phyloP scores from a whole-genome alignment of 2,888 invertebrate species.

The Augochlorella aurata region DNA sequence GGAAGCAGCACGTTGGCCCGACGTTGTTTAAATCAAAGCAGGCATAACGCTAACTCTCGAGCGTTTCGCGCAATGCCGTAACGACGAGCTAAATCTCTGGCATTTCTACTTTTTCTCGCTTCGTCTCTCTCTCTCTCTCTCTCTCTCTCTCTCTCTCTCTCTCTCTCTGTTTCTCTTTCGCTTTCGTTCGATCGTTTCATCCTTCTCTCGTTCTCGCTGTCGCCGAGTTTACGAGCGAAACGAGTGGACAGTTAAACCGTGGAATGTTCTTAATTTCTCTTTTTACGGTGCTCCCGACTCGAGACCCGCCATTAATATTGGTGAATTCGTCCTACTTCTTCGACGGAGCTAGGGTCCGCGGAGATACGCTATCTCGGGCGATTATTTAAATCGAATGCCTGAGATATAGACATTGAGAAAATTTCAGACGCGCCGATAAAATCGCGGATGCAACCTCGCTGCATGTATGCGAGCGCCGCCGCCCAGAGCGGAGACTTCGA shows the following conservation, averaged over 20 bases:
- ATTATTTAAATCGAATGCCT: slow-evolving; percentile 8
- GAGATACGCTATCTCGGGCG: slow-evolving; percentile 2
- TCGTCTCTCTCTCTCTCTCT: not conserved
- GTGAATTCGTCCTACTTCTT: slow-evolving; percentile 34
- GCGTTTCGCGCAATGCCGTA: slow-evolving; percentile 18
- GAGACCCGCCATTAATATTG: slow-evolving; percentile 32
- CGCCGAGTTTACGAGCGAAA: slow-evolving; percentile 33
- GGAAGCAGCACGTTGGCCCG: not conserved
- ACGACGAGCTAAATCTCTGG: slow-evolving; percentile 22
- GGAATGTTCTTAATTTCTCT: slow-evolving; percentile 33
- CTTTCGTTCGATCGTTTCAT: not conserved
- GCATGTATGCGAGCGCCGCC: not conserved
- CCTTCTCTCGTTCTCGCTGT: no score
- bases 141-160: not conserved
- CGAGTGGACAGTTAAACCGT: not conserved
- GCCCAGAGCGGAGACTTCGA: not conserved
- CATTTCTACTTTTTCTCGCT: not conserved
- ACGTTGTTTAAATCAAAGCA: slow-evolving; percentile 37
- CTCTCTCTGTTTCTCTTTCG: not conserved
- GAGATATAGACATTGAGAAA: slow-evolving; percentile 1
- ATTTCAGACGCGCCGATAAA: slow-evolving; percentile 9
- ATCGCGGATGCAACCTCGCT: not conserved
- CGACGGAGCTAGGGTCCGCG: not conserved
- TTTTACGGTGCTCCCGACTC: slow-evolving; percentile 4
- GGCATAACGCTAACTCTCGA: slow-evolving; percentile 9